Evolutionary conservation across 2,113 vertebrate species (phyloP), one percentile per base, ranked within the genome.

Genomic region (Burhinus oedicnemus): DNA sequence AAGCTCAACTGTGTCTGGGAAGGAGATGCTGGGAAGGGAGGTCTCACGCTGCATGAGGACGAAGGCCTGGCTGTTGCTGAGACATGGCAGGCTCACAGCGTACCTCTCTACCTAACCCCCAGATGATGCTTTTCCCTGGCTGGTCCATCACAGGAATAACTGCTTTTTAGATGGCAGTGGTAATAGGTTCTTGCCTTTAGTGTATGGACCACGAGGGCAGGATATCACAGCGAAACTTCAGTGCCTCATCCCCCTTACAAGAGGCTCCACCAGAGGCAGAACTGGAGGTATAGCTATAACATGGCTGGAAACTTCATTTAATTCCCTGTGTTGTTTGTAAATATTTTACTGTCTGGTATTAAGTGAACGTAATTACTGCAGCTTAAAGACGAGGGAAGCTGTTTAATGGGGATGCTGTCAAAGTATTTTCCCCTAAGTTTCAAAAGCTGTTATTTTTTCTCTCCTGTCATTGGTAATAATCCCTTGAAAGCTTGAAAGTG

Each of bases 381-480:
- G 81, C 84, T 90, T 72, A 91, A 86, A 94, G 86, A 84, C 4
- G 9, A 93, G 88, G 69, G 82, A 89, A 93, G 68, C 36, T 86
- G 44, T 95, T 96, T 89, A 93, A 86, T 83, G 86, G 92, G 92
- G 90, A 83, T 88, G 78, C 97, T 97, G 94, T 96, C 92, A 96
- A 87, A 91, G 65, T 95, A 76, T 92, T 96, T 97, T 76, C 68
- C 81, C 64, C 81, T 51, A 90, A 57, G 68, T 96, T 96, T 97
- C 90, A 76, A 91, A 95, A 87, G 83, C 82, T 94, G 92, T 83
- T 94, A 69, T 85, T 95, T 94, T 79, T 81, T 92, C 92, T 84
- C 64, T 92, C 42, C 89, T 88, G 79, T 89, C 42, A 8, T 34
- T 84, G 91, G 65, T 84, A 97, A 96, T 97, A 97, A 95, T 95